Evolutionary conservation across 64 coral and sea anemone genomes (phyloP), one percentile per base, ranked within the genome.

Genomic region (Astreopora myriophthalma): DNA sequence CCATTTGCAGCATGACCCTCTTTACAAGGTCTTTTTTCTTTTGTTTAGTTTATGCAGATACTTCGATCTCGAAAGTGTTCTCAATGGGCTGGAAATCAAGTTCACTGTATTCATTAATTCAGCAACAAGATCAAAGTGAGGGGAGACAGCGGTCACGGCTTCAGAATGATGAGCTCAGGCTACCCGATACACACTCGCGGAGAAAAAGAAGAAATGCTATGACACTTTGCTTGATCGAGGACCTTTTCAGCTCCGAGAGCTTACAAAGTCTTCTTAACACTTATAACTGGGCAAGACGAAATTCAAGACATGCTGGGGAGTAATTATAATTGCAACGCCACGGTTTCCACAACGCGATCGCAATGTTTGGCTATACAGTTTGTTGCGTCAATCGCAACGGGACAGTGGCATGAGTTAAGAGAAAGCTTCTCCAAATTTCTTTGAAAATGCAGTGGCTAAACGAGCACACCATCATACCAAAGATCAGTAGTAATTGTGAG

Each of bases 261-360:
- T 83, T 83, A 37, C 79, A 65, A 83, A 83, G 20, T 60, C 17
- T 83, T 61, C 11, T 83, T 3, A 83, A 83, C 49, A 64, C 37
- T 25, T 25, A 83, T 37, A 31, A 29, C 27, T 6, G 28, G 1
- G 22, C 55, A 5, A 64, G 79, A 60, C 35, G 52, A 83, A 35
- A 61, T 24, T 83, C 79, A 26, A 37, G 79, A 38, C 24, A 6
- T 3, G 3, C 25, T 0, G 75, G 9, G 19, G 79, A 83, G 32
- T 83, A 81, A 8, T 9, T 34, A 32, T 8, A 5, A n/a, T 11
- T 19, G 10, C 12, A 32, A 29, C 8, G 28, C 28, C 12, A 73
- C 32, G 13, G 23, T 5, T 32, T 13, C 32, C 11, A 27, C 0
- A 13, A 16, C 33, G 67, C n/a, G n/a, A n/a, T n/a, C n/a, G n/a